These are phyloP conservation scores for Vulpes lagopus DNA, from an alignment of 2,113 vertebrate species.

Conservation along the genomic window DNA sequence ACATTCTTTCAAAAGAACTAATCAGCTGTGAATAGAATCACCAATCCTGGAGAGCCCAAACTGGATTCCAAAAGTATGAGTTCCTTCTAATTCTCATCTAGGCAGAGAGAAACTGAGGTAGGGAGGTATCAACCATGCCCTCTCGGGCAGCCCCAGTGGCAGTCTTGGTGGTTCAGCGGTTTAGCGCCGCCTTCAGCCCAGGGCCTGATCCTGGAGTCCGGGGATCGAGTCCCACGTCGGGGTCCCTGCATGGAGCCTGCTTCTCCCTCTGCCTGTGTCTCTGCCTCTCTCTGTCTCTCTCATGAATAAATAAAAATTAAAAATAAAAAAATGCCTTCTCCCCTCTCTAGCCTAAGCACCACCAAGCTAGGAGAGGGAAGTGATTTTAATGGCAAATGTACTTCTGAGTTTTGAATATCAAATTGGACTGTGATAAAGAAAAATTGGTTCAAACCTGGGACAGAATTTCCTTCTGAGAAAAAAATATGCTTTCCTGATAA, in stretches of 20 bases:
- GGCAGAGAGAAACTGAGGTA: not conserved
- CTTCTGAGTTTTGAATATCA: conserved; percentile 26
- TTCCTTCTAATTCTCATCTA: not conserved
- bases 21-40: not conserved
- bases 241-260: too few relatives aligned
- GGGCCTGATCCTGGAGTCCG: too few relatives aligned
- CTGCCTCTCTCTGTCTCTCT: too few relatives aligned
- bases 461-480: conserved; percentile 6
- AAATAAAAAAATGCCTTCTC: too few relatives aligned
- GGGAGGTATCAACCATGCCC: not conserved
- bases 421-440: conserved; percentile 40
- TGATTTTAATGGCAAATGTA: not conserved
- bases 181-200: too few relatives aligned
- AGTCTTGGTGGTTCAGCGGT: too few relatives aligned
- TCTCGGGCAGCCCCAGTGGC: too few relatives aligned
- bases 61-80: not conserved
- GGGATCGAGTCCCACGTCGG: too few relatives aligned
- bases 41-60: not conserved
- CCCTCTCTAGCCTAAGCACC: not conserved
- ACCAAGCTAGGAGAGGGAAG: not conserved
- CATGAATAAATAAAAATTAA: too few relatives aligned
- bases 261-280: too few relatives aligned
- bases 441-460: conserved; percentile 18
- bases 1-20: not conserved
- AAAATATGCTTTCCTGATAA: conserved; percentile 44